Conservation (phyloP, 2,113 vertebrate genomes). For the Cyprinodon tularosa region DNA sequence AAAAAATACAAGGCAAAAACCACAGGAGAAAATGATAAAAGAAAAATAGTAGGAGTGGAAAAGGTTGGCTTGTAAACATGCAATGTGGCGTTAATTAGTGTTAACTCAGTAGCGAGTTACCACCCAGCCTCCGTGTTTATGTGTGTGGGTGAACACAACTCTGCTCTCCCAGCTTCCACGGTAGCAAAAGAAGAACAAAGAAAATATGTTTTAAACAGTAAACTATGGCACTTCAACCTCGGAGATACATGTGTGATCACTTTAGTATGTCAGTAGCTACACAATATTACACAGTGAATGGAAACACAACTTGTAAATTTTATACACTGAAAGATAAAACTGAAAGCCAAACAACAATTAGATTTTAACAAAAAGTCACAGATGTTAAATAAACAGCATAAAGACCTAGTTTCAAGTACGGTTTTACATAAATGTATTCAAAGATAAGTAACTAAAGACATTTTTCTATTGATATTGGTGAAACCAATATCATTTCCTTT, state of each 20-base stretch:
- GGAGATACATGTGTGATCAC: constrained; percentile 72
- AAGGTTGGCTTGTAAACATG: constrained; percentile 58
- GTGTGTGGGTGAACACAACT: constrained; percentile 61
- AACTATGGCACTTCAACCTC: constrained; percentile 49
- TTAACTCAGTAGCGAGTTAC: constrained; percentile 67
- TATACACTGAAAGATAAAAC: constrained; percentile 4
- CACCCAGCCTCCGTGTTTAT: constrained; percentile 59
- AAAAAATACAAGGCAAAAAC: constrained; percentile 11
- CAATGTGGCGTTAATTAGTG: constrained; percentile 73
- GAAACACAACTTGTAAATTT: constrained; percentile 18
- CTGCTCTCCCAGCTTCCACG: constrained; percentile 73
- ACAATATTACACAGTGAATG: constrained; percentile 31
- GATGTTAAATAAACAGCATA: constrained; percentile 29
- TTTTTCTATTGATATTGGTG: constrained; percentile 17
- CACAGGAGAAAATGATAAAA: constrained; percentile 3
- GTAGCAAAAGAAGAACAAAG: constrained; percentile 72
- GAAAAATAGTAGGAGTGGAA: constrained; percentile 26
- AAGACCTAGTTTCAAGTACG: constrained; percentile 20
- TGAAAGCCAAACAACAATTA: constrained; percentile 37
- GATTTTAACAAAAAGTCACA: constrained; percentile 29
- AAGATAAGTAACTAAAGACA: constrained; percentile 25
- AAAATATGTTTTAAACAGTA: constrained; percentile 68
- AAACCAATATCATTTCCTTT: not conserved
- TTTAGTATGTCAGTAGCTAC: constrained; percentile 62
- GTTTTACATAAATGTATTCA: constrained; percentile 30